Percentiles rank a stretch among this genome's conserved stretches.
phyloP scores from a whole-genome alignment of 2,888 invertebrate genomes.

The Abrostola triplasia region DNA sequence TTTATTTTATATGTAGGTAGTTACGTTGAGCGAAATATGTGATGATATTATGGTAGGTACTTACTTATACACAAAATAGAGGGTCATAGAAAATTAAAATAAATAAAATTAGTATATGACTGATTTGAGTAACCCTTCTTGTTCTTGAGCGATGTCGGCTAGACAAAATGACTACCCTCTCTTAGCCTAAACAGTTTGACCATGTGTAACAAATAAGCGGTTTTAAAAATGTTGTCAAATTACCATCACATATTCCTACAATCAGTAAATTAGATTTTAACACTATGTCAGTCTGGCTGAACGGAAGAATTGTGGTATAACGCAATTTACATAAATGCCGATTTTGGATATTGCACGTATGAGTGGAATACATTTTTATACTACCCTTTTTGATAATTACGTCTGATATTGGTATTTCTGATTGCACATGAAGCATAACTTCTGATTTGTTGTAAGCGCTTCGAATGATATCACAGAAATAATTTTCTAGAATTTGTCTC shows the following conservation, averaged over 20 bases:
- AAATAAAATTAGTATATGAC: not conserved
- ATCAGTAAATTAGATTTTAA: conserved; percentile 42
- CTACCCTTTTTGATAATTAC: not conserved
- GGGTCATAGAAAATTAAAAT: not conserved
- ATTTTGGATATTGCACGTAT: conserved; percentile 33
- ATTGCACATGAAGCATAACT: not conserved
- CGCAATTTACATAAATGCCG: conserved; percentile 21
- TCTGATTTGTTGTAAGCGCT: too few relatives aligned
- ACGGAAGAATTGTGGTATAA: conserved; percentile 61
- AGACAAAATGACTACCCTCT: too few relatives aligned
- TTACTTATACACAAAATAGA: not conserved
- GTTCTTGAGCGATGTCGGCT: too few relatives aligned
- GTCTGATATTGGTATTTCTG: not conserved
- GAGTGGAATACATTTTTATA: not conserved
- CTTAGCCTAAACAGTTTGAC: too few relatives aligned
- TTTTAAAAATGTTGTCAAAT: conserved; percentile 16
- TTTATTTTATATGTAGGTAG: conserved; percentile 23
- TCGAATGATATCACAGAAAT: too few relatives aligned
- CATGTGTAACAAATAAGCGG: too few relatives aligned
- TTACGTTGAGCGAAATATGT: conserved; percentile 48
- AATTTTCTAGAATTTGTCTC: too few relatives aligned
- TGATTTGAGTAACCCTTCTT: too few relatives aligned
- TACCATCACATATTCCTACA: conserved; percentile 62
- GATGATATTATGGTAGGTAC: conserved; percentile 15
- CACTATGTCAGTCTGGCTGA: conserved; percentile 74